Evolutionary conservation across 2,113 vertebrate species (phyloP).

Genomic region (Chloropsis cyanopogon): DNA sequence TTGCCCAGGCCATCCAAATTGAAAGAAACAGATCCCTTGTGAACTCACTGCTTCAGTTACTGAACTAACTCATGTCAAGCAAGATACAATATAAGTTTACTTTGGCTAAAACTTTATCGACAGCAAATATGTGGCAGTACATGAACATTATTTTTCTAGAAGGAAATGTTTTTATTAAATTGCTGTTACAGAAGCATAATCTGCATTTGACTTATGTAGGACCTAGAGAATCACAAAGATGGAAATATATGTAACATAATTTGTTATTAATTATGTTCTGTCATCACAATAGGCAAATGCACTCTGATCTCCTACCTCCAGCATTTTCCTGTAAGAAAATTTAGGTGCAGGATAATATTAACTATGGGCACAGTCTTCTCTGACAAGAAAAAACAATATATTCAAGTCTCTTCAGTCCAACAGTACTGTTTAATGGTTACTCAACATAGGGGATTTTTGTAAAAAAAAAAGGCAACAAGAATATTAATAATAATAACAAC

Average conservation of each 20-base stretch:
- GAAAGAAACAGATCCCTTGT: background rate
- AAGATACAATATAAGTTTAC: background rate
- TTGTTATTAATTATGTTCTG: background rate
- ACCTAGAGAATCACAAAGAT: background rate
- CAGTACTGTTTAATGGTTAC: background rate
- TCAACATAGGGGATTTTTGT: background rate
- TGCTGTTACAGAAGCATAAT: background rate
- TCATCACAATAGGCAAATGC: background rate
- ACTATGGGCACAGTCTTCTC: background rate
- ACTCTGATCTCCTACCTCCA: background rate
- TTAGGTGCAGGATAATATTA: background rate
- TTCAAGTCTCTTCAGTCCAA: background rate
- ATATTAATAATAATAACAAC: background rate
- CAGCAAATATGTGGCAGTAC: background rate
- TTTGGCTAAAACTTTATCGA: background rate
- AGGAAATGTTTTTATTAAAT: background rate
- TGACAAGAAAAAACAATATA: background rate
- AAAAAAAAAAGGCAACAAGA: background rate
- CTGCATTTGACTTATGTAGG: background rate
- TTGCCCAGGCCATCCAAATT: background rate
- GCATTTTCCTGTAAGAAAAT: background rate
- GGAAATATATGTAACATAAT: background rate
- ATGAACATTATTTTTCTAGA: background rate
- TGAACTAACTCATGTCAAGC: background rate
- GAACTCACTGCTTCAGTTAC: background rate